Evolutionary conservation across 64 coral and sea anemone genomes (phyloP), one percentile per base, ranked within the genome.

Genomic region (Hydrozoanthus tunicans): DNA sequence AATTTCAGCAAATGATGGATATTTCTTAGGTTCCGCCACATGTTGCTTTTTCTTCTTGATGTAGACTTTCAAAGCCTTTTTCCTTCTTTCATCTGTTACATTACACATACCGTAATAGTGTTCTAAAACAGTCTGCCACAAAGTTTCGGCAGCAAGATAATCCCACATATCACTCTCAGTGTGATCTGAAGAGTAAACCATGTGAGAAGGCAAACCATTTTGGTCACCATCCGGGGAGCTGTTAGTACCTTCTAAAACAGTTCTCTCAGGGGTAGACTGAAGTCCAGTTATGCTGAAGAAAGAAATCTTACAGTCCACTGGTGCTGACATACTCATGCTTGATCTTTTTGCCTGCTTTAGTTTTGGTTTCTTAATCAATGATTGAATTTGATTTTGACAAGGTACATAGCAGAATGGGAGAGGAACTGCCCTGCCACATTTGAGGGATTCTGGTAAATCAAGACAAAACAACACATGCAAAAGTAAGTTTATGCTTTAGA

Each of bases 41-140:
- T 90, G 83, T 60, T 69, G 57, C 7, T 91, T 86, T 5, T 64
- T 53, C 25, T 82, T 89, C 64, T 86, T 94, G 52, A 96, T 80
- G 73, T 96, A 94, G 51, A 96, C 89, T 81, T 94, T 79, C 90
- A 96, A 53, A 62, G 92, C 73, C 59, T 83, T 86, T 14, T 43
- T 24, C 67, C 88, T 94, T 77, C 91, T 91, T 23, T 96, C 89
- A 70, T 15, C 27, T 3, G 95, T 81, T 5, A 84, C 78, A 90
- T 84, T 96, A 52, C 95, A 96, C 12, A 96, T 59, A 61, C 95
- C 92, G 84, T 96, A 96, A 81, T 96, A 96, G 71, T 96, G 81
- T 56, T 94, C 95, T 8, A 96, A 20, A 6, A 96, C 95, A 79
- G 81, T 92, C 11, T 94, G 86, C 95, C 95, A 96, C 56, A 96